Percentiles rank a stretch among this genome's conserved stretches.
These are phyloP conservation scores for Aldabrachelys gigantea DNA, from an alignment of 2,113 vertebrate species.

Conservation along the genomic window DNA sequence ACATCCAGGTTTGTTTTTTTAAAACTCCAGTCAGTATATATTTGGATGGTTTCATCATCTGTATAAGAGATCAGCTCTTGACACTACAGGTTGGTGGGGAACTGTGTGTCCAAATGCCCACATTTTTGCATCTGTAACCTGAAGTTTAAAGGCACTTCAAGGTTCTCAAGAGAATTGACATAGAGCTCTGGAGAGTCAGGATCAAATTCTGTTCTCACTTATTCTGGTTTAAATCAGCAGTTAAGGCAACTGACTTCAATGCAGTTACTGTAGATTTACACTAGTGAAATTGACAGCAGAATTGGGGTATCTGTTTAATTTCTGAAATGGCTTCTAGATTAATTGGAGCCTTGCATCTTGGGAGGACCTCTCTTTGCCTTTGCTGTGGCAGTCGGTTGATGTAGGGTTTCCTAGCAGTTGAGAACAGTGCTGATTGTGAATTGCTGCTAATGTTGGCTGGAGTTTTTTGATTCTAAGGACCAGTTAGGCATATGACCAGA, in stretches of 20 bases:
- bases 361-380: conserved; percentile 41
- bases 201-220: not conserved
- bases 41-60: not conserved
- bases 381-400: conserved; percentile 29
- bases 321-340: conserved; percentile 51
- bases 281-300: conserved; percentile 34
- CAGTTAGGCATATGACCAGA: not conserved
- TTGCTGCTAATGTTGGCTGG: conserved; percentile 25
- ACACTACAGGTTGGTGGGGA: not conserved
- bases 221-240: not conserved
- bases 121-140: not conserved
- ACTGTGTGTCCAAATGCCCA: not conserved
- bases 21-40: not conserved
- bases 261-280: not conserved
- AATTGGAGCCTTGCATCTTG: conserved; percentile 40
- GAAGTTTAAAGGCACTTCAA: conserved; percentile 14
- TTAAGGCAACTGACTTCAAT: not conserved
- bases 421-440: conserved; percentile 46
- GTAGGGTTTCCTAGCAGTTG: conserved; percentile 46
- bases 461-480: conserved; percentile 24
- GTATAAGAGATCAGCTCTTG: not conserved
- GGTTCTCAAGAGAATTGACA: conserved; percentile 12
- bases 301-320: conserved; percentile 59
- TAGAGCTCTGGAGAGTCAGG: not conserved
- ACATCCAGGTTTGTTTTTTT: not conserved